Conservation (phyloP, 2,113 vertebrate genomes). For the Chroicocephalus ridibundus region DNA sequence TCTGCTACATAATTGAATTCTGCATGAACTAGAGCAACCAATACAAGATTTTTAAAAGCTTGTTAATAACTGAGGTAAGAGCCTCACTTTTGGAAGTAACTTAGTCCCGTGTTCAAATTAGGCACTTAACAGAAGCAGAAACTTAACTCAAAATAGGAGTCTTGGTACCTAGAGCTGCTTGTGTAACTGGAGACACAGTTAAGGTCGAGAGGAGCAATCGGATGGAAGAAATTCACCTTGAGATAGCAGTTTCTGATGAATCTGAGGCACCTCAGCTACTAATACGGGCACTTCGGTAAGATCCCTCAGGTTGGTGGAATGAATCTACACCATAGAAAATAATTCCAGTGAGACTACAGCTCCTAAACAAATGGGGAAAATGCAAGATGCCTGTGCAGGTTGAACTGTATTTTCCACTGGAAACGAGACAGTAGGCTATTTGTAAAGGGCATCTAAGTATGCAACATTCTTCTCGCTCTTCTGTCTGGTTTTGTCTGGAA, state of each 20-base stretch:
- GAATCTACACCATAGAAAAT: neutral
- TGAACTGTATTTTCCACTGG: neutral
- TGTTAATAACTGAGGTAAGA: neutral
- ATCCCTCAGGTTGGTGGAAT: neutral
- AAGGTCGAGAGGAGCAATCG: neutral
- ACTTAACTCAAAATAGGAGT: neutral
- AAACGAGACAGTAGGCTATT: neutral
- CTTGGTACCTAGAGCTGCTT: neutral
- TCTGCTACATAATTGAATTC: neutral
- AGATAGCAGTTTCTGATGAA: neutral
- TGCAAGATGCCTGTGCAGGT: neutral
- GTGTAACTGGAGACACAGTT: neutral
- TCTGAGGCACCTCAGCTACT: neutral
- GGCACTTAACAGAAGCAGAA: neutral
- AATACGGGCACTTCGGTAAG: neutral
- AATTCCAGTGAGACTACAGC: neutral
- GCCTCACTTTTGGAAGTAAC: neutral
- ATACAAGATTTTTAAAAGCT: neutral
- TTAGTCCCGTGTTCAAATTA: neutral
- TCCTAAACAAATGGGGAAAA: neutral
- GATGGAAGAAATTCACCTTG: neutral
- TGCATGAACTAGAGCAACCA: neutral
- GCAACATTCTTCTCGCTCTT: neutral
- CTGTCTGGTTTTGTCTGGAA: neutral
- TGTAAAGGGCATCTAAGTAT: neutral